Base-by-base conservation (phyloP, 2,113 vertebrate species). In the Delphinapterus leucas region DNA sequence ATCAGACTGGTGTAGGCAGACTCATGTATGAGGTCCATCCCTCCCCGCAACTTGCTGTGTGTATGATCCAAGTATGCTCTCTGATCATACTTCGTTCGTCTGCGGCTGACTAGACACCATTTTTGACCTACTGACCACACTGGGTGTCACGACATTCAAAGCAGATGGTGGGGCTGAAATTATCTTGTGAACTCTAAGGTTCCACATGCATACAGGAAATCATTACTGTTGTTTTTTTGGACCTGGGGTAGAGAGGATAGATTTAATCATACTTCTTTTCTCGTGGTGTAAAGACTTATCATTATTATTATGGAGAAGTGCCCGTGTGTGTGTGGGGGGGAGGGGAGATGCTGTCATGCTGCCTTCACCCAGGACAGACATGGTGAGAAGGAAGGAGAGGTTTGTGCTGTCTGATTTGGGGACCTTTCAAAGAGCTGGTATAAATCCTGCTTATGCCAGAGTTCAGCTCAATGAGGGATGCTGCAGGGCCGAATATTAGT, bases 1-100 rank as follows among this genome's bases (percentile, higher is more conserved):
- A 21, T 61, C 74, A 68, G n/a, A 5, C 33, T 41, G 8, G 38
- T 3, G 25, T n/a, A 38, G 53, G 68, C 31, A 67, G 61, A 44
- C 38, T 8, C 20, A 20, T 13, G 23, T 14, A 13, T 13, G 3
- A 20, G 5, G 2, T 70, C 41, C 6, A 0, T n/a, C n/a, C 23
- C 2, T 44, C 17, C 47, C 91, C 38, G 28, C 28, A 31, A 1
- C 9, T 90, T 88, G 49, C 82, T 80, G 31, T 67, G 77, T 71
- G 87, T 49, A 49, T 49, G 13, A 49, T 49, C 49, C 49, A 49
- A 15, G 49, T 49, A 49, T 15, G 49, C 49, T 49, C 49, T 15
- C 73, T 77, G 53, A 82, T 58, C 28, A 6, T 44, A 8, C 58
- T 25, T 44, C 21, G 71, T 87, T 74, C 41, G 21, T 36, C 36